Percentiles rank a stretch among this genome's conserved stretches.
These are phyloP conservation scores for Hylaeus anthracinus DNA, from an alignment of 1,140 invertebrate species.

Conservation along the genomic window DNA sequence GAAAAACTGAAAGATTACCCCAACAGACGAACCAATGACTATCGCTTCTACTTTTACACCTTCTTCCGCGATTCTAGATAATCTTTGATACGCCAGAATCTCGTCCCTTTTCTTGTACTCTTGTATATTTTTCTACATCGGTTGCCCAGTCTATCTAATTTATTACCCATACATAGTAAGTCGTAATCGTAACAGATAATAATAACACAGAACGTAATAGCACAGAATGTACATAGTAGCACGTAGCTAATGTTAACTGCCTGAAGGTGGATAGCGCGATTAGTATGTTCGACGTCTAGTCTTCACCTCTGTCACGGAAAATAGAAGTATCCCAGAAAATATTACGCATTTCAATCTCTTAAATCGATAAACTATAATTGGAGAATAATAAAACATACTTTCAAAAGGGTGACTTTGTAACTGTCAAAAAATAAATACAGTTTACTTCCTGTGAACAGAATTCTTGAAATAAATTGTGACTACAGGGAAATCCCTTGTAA, in stretches of 20 bases:
- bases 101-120: background rate
- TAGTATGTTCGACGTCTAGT: constrained; percentile 49
- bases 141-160: constrained; percentile 2
- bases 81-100: background rate
- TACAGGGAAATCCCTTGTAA: too few relatives aligned
- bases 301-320: constrained; percentile 1
- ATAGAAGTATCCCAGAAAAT: too few relatives aligned
- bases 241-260: constrained; percentile 22
- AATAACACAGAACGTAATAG: background rate
- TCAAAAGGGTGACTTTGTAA: too few relatives aligned
- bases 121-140: background rate
- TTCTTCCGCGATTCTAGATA: background rate
- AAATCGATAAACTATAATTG: too few relatives aligned
- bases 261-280: constrained; percentile 3
- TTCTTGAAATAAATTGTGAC: too few relatives aligned
- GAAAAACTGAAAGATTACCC: too few relatives aligned
- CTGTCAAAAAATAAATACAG: too few relatives aligned
- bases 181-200: constrained; percentile 2
- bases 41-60: background rate
- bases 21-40: background rate
- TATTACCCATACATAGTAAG: constrained; percentile 1
- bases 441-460: too few relatives aligned
- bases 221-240: constrained; percentile 47
- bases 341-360: background rate
- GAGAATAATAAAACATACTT: too few relatives aligned